Evolutionary conservation across 2,113 vertebrate species (phyloP).

Genomic region (Electrona antarctica): DNA sequence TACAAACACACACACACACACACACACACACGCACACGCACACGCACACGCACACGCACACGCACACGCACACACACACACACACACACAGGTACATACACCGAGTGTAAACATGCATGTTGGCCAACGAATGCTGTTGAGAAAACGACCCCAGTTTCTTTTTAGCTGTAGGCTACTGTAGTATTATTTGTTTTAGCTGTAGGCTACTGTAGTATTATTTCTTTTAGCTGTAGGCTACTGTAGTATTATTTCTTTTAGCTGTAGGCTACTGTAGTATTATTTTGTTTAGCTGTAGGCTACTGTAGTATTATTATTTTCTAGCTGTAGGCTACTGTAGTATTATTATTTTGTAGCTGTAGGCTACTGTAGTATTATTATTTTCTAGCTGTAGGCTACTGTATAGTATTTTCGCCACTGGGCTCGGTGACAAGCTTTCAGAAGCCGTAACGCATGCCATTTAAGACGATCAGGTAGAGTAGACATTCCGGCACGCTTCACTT

Average conservation of each 20-base stretch:
- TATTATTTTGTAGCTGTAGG: no score
- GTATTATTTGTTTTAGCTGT: slow-evolving; percentile 21
- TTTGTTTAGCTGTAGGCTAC: no score
- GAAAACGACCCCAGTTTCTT: slow-evolving; percentile 61
- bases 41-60: slow-evolving; percentile 49
- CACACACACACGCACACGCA: slow-evolving; percentile 56
- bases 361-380: slow-evolving; percentile 43
- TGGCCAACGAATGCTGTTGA: slow-evolving; percentile 71
- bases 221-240: slow-evolving; percentile 10
- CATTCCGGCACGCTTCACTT: slow-evolving; percentile 9
- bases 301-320: no score
- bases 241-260: slow-evolving; percentile 33
- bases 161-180: slow-evolving; percentile 23
- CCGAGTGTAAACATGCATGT: slow-evolving; percentile 69
- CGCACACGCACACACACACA: no score
- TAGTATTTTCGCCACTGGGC: slow-evolving; percentile 53
- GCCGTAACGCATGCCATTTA: slow-evolving; percentile 14
- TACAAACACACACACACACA: slow-evolving; percentile 44
- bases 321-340: slow-evolving; percentile 43
- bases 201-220: slow-evolving; percentile 43
- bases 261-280: no score
- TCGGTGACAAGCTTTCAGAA: slow-evolving; percentile 48
- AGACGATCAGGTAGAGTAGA: slow-evolving; percentile 23
- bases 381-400: slow-evolving; percentile 26
- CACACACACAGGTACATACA: slow-evolving; percentile 8